Evolutionary conservation across 1,140 invertebrate species (phyloP), one percentile per base, ranked within the genome.

Genomic region (Elysia chlorotica): DNA sequence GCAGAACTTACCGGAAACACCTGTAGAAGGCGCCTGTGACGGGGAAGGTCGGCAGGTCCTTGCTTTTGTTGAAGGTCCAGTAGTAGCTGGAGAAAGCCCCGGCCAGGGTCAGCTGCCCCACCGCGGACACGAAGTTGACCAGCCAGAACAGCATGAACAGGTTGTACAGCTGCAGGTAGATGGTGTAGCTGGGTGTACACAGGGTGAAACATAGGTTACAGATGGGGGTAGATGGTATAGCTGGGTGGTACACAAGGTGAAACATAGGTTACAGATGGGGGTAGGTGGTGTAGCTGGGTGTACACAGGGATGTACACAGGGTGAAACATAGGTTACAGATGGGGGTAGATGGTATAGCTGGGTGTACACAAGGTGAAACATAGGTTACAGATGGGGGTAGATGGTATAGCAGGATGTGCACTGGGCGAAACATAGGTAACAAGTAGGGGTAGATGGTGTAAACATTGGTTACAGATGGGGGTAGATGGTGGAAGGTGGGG

Each of bases 71-170:
- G 76, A 93, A 93, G 0, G 96, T 96, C 96, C 96, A 99, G 85
- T 98, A 99, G 93, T 96, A 98, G 0, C 93, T 93, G 21, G 96
- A 89, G 85, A 92, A 92, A 1, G 90, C 88, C 25, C 92, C 93
- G 2, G 96, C 95, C 48, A 99, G 85, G 31, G 95, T 93, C 92
- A 98, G 95, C 85, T 98, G 93, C 17, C 93, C 92, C 6, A 98
- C 89, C 19, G 93, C 96, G 4, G 93, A 91, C 23, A 96, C 90
- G 84, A 99, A 99, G 86, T 95, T 96, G 79, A 93, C 90, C 17
- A 92, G 82, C 97, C 97, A 99, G 77, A 98, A 93, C 71, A 95
- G 91, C 28, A 92, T 96, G 81, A 99, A 92, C 0, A 96, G 82
- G 83, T 97, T 97, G 81, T 89, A 95, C 83, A 85, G 87, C 88